Percentiles rank a stretch among this genome's conserved stretches.
phyloP scores from a whole-genome alignment of 2,113 vertebrate species.

The Corythoichthys intestinalis region DNA sequence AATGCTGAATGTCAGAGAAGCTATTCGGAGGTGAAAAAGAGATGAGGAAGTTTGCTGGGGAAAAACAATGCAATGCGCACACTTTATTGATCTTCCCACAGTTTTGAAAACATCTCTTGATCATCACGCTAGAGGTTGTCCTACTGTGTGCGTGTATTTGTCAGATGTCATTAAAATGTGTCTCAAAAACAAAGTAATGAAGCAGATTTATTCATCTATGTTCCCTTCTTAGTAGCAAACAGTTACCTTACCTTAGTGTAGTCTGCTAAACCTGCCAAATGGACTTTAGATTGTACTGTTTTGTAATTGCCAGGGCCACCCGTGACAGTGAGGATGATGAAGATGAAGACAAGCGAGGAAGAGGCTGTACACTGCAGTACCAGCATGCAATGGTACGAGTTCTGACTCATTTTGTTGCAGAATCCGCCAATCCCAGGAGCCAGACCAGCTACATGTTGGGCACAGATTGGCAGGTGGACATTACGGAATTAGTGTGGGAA shows the following conservation, averaged over 20 bases:
- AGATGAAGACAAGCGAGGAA: slow-evolving; percentile 83
- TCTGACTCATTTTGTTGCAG: slow-evolving; percentile 89
- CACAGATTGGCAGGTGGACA: slow-evolving; percentile 89
- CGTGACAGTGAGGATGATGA: slow-evolving; percentile 94
- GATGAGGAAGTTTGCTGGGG: slow-evolving; percentile 1
- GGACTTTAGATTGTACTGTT: neutral
- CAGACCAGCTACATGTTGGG: slow-evolving; percentile 83
- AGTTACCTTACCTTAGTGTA: neutral
- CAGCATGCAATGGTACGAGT: slow-evolving; percentile 88
- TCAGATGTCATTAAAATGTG: slow-evolving; percentile 3
- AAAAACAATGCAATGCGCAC: slow-evolving; percentile 32
- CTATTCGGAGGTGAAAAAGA: slow-evolving; percentile 41
- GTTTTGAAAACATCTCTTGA: slow-evolving; percentile 33
- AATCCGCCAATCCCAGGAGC: slow-evolving; percentile 76
- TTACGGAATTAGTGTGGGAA: slow-evolving; percentile 86
- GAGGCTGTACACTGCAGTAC: slow-evolving; percentile 88
- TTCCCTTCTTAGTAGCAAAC: neutral
- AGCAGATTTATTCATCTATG: neutral
- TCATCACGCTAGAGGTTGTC: slow-evolving; percentile 9
- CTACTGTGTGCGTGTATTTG: slow-evolving; percentile 6
- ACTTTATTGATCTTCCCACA: slow-evolving; percentile 30
- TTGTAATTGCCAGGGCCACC: slow-evolving; percentile 69
- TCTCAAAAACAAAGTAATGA: slow-evolving; percentile 12
- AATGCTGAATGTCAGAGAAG: slow-evolving; percentile 24
- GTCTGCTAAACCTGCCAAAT: neutral